Evolutionary conservation across 2,888 invertebrate genomes (phyloP).

Genomic region (Megaustenia siamemsis): DNA sequence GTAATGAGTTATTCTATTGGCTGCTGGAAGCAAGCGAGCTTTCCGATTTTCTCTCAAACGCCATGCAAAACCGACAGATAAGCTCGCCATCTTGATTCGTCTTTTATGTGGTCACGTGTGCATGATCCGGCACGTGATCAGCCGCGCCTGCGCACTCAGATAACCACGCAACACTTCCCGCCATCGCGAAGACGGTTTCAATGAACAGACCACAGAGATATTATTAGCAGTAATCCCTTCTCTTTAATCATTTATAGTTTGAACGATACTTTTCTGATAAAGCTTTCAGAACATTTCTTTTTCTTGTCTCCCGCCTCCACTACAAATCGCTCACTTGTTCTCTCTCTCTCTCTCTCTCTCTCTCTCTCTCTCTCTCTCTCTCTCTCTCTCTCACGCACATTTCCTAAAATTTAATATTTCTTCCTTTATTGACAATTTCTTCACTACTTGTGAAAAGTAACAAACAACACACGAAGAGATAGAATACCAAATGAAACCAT

Average conservation of each 20-base stretch:
- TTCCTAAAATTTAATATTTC: too few species aligned
- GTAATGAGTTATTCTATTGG: conserved; percentile 46
- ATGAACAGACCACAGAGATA: conserved; percentile 10
- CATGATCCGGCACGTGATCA: conserved; percentile 51
- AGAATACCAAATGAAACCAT: too few species aligned
- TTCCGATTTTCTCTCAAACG: conserved; percentile 25
- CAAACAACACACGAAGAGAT: too few species aligned
- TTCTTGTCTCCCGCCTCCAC: not conserved
- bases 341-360: too few species aligned
- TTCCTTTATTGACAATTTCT: too few species aligned
- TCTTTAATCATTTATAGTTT: conserved; percentile 16
- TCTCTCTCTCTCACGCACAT: too few species aligned
- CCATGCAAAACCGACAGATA: conserved; percentile 50
- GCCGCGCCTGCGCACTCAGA: conserved; percentile 39
- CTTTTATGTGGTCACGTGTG: conserved; percentile 47
- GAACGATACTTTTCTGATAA: not conserved
- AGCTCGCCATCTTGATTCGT: conserved; percentile 34
- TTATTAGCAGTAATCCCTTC: conserved; percentile 39
- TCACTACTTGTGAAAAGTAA: too few species aligned
- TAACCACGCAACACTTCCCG: conserved; percentile 45
- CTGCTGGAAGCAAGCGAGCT: conserved; percentile 29
- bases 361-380: too few species aligned
- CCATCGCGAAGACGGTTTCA: conserved; percentile 5
- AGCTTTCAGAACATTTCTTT: not conserved
- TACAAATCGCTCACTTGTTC: too few species aligned